Conservation (phyloP, 2,113 vertebrate species). For the Prinia subflava region DNA sequence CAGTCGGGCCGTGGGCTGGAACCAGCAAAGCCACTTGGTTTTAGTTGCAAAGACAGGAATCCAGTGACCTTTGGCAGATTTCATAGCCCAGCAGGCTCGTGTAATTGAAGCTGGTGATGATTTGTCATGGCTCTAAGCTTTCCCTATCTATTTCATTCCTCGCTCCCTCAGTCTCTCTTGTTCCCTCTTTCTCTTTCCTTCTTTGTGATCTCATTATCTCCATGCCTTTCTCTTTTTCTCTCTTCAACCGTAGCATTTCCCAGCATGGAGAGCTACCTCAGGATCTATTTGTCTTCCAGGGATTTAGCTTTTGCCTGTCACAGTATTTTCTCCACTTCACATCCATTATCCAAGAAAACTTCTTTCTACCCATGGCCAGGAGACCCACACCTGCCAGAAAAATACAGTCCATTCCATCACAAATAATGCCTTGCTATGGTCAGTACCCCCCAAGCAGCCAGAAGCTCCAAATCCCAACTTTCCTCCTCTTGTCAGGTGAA, state of each 20-base stretch:
- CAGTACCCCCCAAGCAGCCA: not conserved
- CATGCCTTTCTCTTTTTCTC: not conserved
- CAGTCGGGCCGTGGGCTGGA: not conserved
- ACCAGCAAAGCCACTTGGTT: not conserved
- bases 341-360: not conserved
- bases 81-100: conserved; percentile 39
- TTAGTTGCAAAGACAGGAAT: conserved; percentile 46
- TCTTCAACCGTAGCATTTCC: not conserved
- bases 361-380: not conserved
- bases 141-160: conserved; percentile 25
- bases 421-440: conserved; percentile 2
- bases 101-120: conserved; percentile 61
- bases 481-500: not conserved
- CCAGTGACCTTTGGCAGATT: conserved; percentile 56
- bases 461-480: not conserved
- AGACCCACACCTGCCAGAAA: not conserved
- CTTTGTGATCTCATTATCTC: conserved; percentile 3
- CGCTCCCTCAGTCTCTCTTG: not conserved
- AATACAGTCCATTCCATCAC: not conserved
- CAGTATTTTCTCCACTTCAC: not conserved
- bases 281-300: not conserved
- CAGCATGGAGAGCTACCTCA: not conserved
- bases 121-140: conserved; percentile 49
- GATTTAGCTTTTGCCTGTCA: not conserved
- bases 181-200: not conserved